Base-by-base conservation (phyloP, 2,888 invertebrate genomes). In the Apotomis betuletana region DNA sequence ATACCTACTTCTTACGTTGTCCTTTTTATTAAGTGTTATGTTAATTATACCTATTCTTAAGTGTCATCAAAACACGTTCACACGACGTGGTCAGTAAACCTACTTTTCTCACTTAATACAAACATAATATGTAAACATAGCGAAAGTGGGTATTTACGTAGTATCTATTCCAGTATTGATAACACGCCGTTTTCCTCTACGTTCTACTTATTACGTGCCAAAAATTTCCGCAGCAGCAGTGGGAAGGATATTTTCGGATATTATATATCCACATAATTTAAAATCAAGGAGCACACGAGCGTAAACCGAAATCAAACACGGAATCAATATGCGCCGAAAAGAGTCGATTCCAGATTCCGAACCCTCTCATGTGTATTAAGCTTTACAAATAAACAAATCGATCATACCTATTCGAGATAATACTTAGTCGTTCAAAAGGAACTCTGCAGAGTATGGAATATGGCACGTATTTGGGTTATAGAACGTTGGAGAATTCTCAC, bases 401-500 rank as follows among this genome's bases (percentile, higher is more conserved):
- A 67, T 67, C 8, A 59, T 49, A 59, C 46, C 38, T 44, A 13
- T 52, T 38, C 49, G 13, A 9, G n/a, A 36, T n/a, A 13, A 38
- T 13, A 9, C 49, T 12, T 13, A 12, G 10, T 36, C n/a, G 4
- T 52, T 5, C 15, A 71, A 55, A 71, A 12, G 3, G 1, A 44
- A 68, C 8, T 54, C 44, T 51, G 27, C 13, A 0, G 1, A 0
- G 3, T 46, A 12, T 27, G 13, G 6, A 38, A 27, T 52, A 38
- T 6, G 12, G 27, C n/a, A 8, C 13, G 41, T 15, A 65, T 10
- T 36, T 5, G 52, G n/a, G 44, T 38, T 12, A 46, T 38, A 9
- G 13, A 12, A 9, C 10, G 4, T 54, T 52, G 4, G 51, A 63
- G 67, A 72, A 72, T 62, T 46, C 68, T 72, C 72, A 72, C 58